Evolutionary conservation across 1,140 invertebrate species (phyloP), one percentile per base, ranked within the genome.

Genomic region (Protaetia brevitarsis): DNA sequence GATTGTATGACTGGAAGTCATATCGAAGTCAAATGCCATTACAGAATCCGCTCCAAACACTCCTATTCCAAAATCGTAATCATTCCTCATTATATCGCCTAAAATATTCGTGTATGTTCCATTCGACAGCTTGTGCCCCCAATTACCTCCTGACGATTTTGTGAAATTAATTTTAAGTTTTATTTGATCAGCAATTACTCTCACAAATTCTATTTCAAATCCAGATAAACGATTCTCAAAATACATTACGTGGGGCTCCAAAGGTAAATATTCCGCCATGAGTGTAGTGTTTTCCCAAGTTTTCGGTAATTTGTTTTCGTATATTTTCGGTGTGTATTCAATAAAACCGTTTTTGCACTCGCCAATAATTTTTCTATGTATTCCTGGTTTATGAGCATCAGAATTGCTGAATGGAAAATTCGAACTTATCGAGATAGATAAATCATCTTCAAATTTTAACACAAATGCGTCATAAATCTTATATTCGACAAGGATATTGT

Each of bases 91-190:
- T 21, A 65, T 26, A 26, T 65, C 7, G n/a, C 56, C 56, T 23
- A 57, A 65, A 2, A 31, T 56, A 21, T 26, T 30, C 1, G 8
- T 19, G 10, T 65, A 65, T 2, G 51, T 57, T 23, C 29, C 51
- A 13, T 65, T 65, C 16, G 4, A 6, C 21, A 65, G 37, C 16
- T 31, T 58, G n/a, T 23, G 6, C 1, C 64, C 64, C 51, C 56
- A 65, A 63, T n/a, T 0, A 26, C 4, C 1, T 37, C 11, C 30
- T 41, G 7, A 0, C 19, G 11, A 8, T 4, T 7, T 11, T 13
- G 21, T 36, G 6, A 63, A 63, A 6, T 37, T 21, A 3, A 63
- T 36, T 34, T 63, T 31, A 21, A 63, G 37, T 6, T 63, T 63
- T 34, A 41, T 41, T 23, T n/a, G 10, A 37, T 37, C 21, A 36